These are phyloP conservation scores for Cephalopholis sonnerati DNA, from an alignment of 2,113 vertebrate species.

Conservation along the genomic window DNA sequence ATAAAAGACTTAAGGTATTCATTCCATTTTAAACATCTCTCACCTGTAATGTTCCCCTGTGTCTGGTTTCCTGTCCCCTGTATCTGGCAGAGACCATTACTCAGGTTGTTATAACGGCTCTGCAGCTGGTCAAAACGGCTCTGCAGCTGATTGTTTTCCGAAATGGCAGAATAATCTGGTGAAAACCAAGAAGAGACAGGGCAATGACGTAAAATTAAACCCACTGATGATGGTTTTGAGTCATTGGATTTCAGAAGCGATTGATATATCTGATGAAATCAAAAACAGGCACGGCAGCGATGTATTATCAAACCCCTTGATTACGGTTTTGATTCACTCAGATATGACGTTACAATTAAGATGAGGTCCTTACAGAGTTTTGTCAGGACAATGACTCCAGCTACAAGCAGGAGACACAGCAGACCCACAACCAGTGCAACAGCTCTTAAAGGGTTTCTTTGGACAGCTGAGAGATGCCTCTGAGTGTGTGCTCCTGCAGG, in stretches of 20 bases:
- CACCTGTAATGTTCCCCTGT: not conserved
- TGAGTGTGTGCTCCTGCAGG: not conserved
- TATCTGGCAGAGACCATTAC: not conserved
- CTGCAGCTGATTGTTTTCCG: not conserved
- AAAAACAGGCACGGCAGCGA: no score
- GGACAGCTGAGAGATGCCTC: not conserved
- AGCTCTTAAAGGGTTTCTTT: not conserved
- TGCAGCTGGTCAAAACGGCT: not conserved
- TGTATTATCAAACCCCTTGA: no score
- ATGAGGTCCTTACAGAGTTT: slow-evolving; percentile 22
- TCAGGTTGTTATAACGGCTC: no score
- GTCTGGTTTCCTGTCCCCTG: rapidly evolving
- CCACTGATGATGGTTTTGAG: no score
- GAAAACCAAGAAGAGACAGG: no score
- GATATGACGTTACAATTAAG: not conserved
- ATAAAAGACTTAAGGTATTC: not conserved
- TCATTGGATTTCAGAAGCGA: no score
- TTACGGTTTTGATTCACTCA: not conserved
- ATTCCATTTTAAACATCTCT: not conserved
- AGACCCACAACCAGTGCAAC: not conserved
- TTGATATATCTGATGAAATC: not conserved
- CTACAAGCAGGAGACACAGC: slow-evolving; percentile 33
- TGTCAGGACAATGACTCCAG: not conserved
- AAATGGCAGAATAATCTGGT: not conserved
- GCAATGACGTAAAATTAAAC: no score